Evolutionary conservation across 2,113 vertebrate genomes (phyloP), one percentile per base, ranked within the genome.

Genomic region (Anolis sagrei): DNA sequence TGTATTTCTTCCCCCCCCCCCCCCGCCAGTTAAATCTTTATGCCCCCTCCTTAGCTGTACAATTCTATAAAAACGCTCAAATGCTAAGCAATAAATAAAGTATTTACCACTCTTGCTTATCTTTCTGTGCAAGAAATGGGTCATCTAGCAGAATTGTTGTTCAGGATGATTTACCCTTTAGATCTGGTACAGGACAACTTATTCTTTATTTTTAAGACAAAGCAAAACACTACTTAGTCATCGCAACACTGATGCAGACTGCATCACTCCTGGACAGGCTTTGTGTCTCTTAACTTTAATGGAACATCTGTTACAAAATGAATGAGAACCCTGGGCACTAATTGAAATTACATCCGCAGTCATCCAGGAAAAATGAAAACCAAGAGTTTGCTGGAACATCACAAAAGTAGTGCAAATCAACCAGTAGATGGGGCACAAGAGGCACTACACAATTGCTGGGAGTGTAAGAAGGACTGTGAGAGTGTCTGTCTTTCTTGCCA

Each of bases 381-480:
- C 54, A 58, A 18, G 54, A 58, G 54, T 58, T 58, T 58, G 54
- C 54, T 58, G 18, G 18, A 58, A 58, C 16, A 18, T 58, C 54
- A 58, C 14, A 58, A 58, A 58, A 58, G 54, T 58, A 58, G 54
- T 58, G 54, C 54, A 58, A 66, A 11, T 25, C 27, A 32, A 49
- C 84, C 84, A 73, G 49, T n/a, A 73, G 84, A n/a, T 25, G 51
- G 66, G 11, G 27, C 34, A 73, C 19, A 61, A 79, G 66, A 61
- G 9, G 51, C 21, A 25, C 49, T 3, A 29, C 8, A 10, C 8
- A 18, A 72, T 8, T 44, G 13, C 5, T 39, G 14, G 34, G 11
- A 1, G 25, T 58, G 27, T 51, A 10, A 7, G 5, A 72, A 48
- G n/a, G 7, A 44, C 2, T 36, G 11, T 2, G 21, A n/a, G n/a